Conservation (phyloP, 2,797 vertebrate species). For the Ispidina picta region DNA sequence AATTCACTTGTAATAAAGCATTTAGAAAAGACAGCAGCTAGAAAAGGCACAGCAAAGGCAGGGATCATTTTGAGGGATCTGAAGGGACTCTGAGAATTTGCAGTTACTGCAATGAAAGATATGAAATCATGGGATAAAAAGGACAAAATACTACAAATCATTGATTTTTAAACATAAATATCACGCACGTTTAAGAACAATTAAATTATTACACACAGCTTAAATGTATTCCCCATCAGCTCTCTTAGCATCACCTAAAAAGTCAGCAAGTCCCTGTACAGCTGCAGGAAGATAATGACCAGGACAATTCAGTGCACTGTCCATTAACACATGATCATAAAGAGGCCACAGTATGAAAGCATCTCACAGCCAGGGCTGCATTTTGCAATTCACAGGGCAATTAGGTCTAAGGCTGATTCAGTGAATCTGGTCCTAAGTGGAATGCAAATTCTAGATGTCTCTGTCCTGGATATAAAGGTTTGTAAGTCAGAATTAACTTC, state of each 20-base stretch:
- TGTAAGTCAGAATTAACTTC: not conserved
- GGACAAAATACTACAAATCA: not conserved
- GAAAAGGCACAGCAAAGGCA: not conserved
- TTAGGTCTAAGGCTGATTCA: not conserved
- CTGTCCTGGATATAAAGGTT: constrained; percentile 7
- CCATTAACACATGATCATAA: constrained; percentile 3
- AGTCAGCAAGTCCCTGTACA: not conserved
- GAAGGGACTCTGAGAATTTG: not conserved
- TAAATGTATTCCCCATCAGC: not conserved
- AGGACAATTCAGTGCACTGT: not conserved
- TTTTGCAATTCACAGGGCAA: constrained; percentile 37
- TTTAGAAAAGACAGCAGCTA: not conserved
- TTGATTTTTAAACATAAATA: not conserved
- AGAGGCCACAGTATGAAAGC: constrained; percentile 2
- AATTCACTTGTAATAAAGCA: not conserved
- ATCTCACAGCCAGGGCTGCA: not conserved
- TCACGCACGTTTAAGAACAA: not conserved
- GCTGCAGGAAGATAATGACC: constrained; percentile 28
- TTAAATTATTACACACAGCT: not conserved
- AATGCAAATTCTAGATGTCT: constrained; percentile 29
- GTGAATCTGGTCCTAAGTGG: not conserved
- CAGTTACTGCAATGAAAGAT: not conserved
- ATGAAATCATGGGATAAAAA: not conserved
- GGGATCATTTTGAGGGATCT: not conserved
- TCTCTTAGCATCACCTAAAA: not conserved